Conservation (phyloP, 2,113 vertebrate species). For the Bos indicus region DNA sequence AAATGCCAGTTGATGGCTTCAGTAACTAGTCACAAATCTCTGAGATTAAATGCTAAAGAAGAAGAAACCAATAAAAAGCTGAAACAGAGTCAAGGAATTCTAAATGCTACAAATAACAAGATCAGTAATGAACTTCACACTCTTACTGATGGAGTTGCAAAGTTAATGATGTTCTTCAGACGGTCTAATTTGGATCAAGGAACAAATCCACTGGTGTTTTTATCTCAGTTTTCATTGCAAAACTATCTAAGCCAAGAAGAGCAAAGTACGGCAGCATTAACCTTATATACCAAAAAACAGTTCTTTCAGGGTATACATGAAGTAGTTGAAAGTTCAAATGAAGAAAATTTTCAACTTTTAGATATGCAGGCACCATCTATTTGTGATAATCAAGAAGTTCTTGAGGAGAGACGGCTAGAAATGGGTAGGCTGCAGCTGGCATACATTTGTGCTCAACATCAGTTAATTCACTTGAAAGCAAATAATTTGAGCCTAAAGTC, state of each 20-base stretch:
- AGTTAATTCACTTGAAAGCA: constrained; percentile 84
- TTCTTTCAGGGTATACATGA: constrained; percentile 82
- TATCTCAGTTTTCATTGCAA: constrained; percentile 86
- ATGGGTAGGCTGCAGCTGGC: constrained; percentile 86
- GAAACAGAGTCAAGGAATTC: constrained; percentile 74
- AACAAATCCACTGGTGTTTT: constrained; percentile 70
- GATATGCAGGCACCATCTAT: constrained; percentile 75
- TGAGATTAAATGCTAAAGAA: constrained; percentile 73
- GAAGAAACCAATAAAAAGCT: constrained; percentile 69
- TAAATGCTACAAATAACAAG: constrained; percentile 79
- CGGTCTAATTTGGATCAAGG: constrained; percentile 48
- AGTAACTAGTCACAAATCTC: constrained; percentile 71
- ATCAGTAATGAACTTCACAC: constrained; percentile 81
- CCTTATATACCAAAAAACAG: constrained; percentile 80
- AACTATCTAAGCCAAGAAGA: constrained; percentile 89
- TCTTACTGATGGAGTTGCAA: constrained; percentile 77
- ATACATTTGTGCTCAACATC: constrained; percentile 84
- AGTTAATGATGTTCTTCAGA: constrained; percentile 80
- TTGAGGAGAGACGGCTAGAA: constrained; percentile 79
- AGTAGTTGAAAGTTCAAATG: constrained; percentile 81
- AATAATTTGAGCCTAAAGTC: constrained; percentile 81
- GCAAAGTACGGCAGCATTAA: constrained; percentile 85
- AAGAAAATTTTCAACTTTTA: constrained; percentile 82
- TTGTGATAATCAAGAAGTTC: constrained; percentile 54
- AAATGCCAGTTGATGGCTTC: constrained; percentile 83